phyloP scores from a whole-genome alignment of 1,140 invertebrate genomes.

The Odontomachus brunneus region DNA sequence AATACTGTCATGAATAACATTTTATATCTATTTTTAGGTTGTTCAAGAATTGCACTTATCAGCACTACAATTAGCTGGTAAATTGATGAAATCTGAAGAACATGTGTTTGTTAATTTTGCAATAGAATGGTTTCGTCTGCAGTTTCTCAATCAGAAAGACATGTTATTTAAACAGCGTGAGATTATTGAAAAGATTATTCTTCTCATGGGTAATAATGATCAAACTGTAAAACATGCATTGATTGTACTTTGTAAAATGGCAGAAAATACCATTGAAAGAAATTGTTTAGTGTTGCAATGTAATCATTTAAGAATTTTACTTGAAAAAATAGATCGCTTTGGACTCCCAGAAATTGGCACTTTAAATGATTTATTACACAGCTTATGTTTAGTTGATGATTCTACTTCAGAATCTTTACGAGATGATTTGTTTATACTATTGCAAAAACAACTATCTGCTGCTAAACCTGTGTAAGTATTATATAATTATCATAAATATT shows the following conservation, averaged over 20 bases:
- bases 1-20: not conserved
- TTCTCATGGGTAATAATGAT: conserved; percentile 81
- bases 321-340: conserved; percentile 87
- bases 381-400: conserved; percentile 84
- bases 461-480: conserved; percentile 82
- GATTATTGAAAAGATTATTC: conserved; percentile 79
- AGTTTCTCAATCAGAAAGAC: conserved; percentile 78
- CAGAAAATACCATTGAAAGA: conserved; percentile 72
- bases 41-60: conserved; percentile 76
- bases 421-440: conserved; percentile 87
- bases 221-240: conserved; percentile 80
- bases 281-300: conserved; percentile 81
- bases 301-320: conserved; percentile 83
- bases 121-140: conserved; percentile 80
- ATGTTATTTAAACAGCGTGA: conserved; percentile 80
- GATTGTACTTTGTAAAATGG: conserved; percentile 79
- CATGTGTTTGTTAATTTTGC: conserved; percentile 78
- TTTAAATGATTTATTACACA: conserved; percentile 86
- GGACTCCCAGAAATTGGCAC: conserved; percentile 86
- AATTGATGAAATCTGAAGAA: conserved; percentile 79
- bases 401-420: conserved; percentile 84
- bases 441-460: conserved; percentile 88
- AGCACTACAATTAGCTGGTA: conserved; percentile 76
- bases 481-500: no score
- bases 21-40: conserved; percentile 66